phyloP scores from a whole-genome alignment of 2,797 vertebrate genomes.

The Sphenopsis melanotis region DNA sequence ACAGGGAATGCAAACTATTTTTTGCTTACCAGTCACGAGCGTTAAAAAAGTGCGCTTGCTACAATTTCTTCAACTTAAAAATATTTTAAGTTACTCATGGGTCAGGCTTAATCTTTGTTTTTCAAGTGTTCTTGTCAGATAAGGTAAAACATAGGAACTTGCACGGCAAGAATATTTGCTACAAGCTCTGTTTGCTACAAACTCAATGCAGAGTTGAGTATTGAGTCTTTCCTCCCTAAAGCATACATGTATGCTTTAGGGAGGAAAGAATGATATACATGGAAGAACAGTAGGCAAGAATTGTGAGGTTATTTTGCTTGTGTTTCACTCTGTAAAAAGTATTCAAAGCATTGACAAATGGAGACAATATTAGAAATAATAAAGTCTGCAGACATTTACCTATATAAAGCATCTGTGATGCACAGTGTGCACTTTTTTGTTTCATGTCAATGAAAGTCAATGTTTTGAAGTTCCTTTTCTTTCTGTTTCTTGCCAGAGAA shows the following conservation, averaged over 20 bases:
- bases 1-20: background rate
- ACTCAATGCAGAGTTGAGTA: background rate
- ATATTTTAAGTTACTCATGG: background rate
- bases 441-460: background rate
- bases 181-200: background rate
- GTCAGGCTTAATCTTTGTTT: background rate
- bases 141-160: background rate
- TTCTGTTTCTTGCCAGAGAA: background rate
- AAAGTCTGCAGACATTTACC: background rate
- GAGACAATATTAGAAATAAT: background rate
- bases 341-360: background rate
- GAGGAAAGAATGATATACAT: background rate
- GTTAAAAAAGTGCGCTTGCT: background rate
- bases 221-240: too few relatives aligned
- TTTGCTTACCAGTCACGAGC: background rate
- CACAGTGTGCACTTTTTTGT: background rate
- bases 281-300: background rate
- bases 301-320: rapidly evolving
- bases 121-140: background rate
- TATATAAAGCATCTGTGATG: background rate
- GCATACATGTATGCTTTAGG: background rate
- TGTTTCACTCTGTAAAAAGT: background rate
- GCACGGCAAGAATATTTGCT: background rate
- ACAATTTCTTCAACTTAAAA: background rate
- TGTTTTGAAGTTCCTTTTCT: background rate